Evolutionary conservation across 2,113 vertebrate genomes (phyloP).

Genomic region (Addax nasomaculatus): DNA sequence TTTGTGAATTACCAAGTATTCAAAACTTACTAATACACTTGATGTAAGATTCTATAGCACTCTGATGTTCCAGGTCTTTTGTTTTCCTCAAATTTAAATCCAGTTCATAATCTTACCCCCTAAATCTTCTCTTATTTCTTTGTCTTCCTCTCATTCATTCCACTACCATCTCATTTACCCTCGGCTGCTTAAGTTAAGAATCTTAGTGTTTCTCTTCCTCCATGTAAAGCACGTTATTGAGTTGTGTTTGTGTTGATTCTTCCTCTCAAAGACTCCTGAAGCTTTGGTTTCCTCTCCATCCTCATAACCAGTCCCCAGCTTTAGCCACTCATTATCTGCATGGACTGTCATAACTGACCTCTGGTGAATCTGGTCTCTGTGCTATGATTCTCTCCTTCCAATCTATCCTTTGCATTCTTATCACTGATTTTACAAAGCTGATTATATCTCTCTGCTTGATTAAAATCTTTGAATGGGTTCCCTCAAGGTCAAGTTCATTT

Average conservation of each 20-base stretch:
- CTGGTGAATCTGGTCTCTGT: neutral
- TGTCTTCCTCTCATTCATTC: neutral
- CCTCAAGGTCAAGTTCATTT: neutral
- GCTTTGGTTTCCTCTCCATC: neutral
- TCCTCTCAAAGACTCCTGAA: neutral
- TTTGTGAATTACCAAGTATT: conserved; percentile 3
- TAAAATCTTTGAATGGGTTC: neutral
- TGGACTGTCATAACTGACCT: neutral
- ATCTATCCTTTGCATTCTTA: neutral
- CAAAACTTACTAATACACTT: neutral
- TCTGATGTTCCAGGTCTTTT: neutral
- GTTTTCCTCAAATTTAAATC: neutral
- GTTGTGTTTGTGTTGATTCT: neutral
- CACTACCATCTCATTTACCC: neutral
- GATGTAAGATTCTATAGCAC: neutral
- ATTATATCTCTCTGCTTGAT: neutral
- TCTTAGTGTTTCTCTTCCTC: neutral
- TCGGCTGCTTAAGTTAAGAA: neutral
- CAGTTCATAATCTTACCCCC: neutral
- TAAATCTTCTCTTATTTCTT: neutral
- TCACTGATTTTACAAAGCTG: neutral
- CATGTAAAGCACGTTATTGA: neutral
- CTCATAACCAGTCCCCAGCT: rapidly evolving
- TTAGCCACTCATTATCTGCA: neutral
- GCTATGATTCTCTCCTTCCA: neutral